phyloP scores from a whole-genome alignment of 2,797 vertebrate species.

The Oceanodroma leucorhoa region DNA sequence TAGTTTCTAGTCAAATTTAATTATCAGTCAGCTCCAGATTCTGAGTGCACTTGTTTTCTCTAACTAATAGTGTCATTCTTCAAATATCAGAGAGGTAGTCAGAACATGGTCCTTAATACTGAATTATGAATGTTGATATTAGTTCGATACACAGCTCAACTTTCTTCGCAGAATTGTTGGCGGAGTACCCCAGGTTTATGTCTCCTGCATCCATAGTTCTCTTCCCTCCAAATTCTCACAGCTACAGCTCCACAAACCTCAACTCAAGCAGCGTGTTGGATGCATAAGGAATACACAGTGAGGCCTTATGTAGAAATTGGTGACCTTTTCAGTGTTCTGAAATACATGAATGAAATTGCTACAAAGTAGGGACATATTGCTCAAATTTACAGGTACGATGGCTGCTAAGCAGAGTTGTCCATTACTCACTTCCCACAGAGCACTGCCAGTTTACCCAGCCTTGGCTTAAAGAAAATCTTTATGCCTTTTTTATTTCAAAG shows the following conservation, averaged over 20 bases:
- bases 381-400: neutral
- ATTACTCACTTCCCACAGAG: neutral
- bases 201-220: neutral
- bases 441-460: neutral
- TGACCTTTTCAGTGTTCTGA: neutral
- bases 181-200: neutral
- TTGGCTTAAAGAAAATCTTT: neutral
- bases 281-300: neutral
- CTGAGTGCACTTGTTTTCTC: neutral
- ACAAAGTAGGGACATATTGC: neutral
- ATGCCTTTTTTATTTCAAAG: neutral
- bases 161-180: neutral
- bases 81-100: neutral
- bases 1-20: neutral
- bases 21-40: neutral
- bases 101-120: neutral
- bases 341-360: neutral
- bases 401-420: neutral
- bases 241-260: neutral
- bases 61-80: neutral
- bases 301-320: neutral
- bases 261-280: neutral
- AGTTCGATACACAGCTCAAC: neutral
- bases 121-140: neutral
- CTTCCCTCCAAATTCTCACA: neutral